Evolutionary conservation across 2,113 vertebrate genomes (phyloP), one percentile per base, ranked within the genome.

Genomic region (Pomatorhinus ruficollis): DNA sequence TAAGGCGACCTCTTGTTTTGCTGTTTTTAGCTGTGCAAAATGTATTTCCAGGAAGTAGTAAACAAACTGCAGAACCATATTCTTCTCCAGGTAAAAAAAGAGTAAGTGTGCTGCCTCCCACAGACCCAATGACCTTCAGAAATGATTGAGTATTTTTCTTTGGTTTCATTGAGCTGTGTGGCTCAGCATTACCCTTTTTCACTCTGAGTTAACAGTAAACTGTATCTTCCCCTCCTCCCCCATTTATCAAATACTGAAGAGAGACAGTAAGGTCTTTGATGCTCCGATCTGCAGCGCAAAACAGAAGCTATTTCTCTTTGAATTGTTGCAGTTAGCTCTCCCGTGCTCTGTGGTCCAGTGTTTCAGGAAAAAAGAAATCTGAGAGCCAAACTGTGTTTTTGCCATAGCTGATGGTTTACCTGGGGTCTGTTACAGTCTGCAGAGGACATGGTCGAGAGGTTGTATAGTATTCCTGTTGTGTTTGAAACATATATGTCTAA

Each of bases 91-190:
- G 75, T 75, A 52, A 75, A 91, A 82, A 47, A 94, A 82, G 19
- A 65, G 31, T n/a, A n/a, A 77, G 35, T 66, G 2, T 82, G 50
- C 90, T 79, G 93, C 47, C 90, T 90, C 33, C 74, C 20, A 1
- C 39, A 70, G 79, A 83, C 47, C 17, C 16, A 9, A 24, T 98
- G 95, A 97, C 96, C 97, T 98, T 98, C 96, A 96, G 72, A 93
- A 88, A 92, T 83, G n/a, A 91, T 82, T n/a, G 83, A 78, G 63
- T 95, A 18, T 45, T 91, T 96, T 89, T 92, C 70, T 93, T 79
- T 21, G 15, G 53, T 89, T 71, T 87, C 33, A 12, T 19, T 82
- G 64, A 89, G 37, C 76, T 89, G n/a, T 39, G 50, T 68, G 72
- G 76, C 57, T 68, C 25, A 45, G 52, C 85, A 53, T 79, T 82